phyloP scores from a whole-genome alignment of 2,113 vertebrate species.

The Cathartes aura region DNA sequence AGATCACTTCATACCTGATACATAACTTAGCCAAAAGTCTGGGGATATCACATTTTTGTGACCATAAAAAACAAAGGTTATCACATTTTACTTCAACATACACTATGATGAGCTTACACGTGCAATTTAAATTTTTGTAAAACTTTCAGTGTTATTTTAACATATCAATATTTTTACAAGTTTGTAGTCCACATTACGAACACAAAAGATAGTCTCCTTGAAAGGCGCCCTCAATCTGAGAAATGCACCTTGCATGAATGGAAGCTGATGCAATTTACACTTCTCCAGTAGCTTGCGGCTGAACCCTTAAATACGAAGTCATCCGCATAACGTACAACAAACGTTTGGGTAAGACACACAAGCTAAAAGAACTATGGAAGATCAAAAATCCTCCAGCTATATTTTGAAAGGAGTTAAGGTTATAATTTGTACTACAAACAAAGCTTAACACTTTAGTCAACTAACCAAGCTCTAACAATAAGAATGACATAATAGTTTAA shows the following conservation, averaged over 20 bases:
- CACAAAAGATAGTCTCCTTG: background rate
- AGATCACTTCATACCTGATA: background rate
- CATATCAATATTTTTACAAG: background rate
- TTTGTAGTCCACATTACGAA: background rate
- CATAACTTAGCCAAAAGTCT: background rate
- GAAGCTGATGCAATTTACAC: background rate
- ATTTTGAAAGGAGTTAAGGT: constrained; percentile 33
- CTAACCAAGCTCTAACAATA: constrained; percentile 83
- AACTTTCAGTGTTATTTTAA: background rate
- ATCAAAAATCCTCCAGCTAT: constrained; percentile 27
- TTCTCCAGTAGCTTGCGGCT: background rate
- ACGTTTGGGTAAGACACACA: background rate
- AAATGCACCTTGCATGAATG: background rate
- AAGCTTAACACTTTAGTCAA: constrained; percentile 73
- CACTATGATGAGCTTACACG: background rate
- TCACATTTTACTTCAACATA: background rate
- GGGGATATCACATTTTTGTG: background rate
- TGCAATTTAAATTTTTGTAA: background rate
- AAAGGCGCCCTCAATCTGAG: background rate
- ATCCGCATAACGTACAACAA: background rate
- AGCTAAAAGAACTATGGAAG: background rate
- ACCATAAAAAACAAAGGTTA: background rate
- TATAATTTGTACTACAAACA: constrained; percentile 53
- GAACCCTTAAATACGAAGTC: background rate
- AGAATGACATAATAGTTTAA: constrained; percentile 89